Evolutionary conservation across 2,888 invertebrate species (phyloP), one percentile per base, ranked within the genome.

Genomic region (Tillus elongatus): DNA sequence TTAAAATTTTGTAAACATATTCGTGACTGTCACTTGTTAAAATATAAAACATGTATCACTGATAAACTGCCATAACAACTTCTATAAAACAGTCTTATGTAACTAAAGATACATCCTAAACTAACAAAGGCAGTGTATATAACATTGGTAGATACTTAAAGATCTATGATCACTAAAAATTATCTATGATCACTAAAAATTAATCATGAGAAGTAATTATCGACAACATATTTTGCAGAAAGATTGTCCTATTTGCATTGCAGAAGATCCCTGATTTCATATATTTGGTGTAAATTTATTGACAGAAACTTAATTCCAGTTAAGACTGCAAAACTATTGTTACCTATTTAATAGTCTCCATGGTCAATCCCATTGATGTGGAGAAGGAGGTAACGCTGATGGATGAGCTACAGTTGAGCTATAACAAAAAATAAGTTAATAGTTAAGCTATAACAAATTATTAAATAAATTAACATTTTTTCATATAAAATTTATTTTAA

Each of bases 371-470:
- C 96, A 97, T 64, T 92, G 89, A 70, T 95, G 93, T 53, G 96
- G 96, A 59, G 95, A 95, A 28, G 96, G 96, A 61, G 96, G 96
- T 70, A 97, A 74, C 74, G 97, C 96, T 49, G 92, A 92, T 43
- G 93, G 91, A 69, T 96, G 95, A 55, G 97, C 97, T 66, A 97
- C 88, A 57, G 90, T 84, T 60, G 95, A 90, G 77, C 96, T 96
- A 81, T 51, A 82, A 79, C 53, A 57, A 49, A 49, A 47, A 42
- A 30, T 28, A 19, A 34, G 32, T 31, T 27, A 39, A 19, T 19
- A 19, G n/a, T n/a, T n/a, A n/a, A n/a, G n/a, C n/a, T n/a, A n/a
- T n/a, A n/a, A n/a, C n/a, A n/a, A n/a, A n/a, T n/a, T n/a, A n/a
- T n/a, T n/a, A n/a, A n/a, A n/a, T n/a, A n/a, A n/a, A n/a, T n/a